These are phyloP conservation scores for Plectrocnemia conspersa DNA, from an alignment of 1,140 invertebrate species.

Conservation along the genomic window DNA sequence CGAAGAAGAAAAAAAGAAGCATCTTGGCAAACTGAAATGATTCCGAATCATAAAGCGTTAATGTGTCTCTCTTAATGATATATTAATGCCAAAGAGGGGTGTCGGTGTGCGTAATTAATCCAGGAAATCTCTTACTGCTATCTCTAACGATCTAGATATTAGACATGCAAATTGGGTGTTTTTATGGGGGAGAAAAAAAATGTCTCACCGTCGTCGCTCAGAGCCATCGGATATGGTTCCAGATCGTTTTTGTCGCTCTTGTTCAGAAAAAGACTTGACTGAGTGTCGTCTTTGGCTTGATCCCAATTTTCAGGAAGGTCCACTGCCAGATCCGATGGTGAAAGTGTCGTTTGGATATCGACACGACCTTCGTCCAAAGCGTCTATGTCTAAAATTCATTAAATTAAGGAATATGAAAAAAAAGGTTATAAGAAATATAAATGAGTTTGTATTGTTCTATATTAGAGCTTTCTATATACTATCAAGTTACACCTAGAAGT, in stretches of 20 bases:
- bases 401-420: neutral
- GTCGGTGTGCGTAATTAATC: too few species aligned
- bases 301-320: constrained; percentile 52
- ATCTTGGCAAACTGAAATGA: too few species aligned
- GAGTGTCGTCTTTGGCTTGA: constrained; percentile 50
- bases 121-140: too few species aligned
- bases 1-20: too few species aligned
- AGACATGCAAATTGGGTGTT: too few species aligned
- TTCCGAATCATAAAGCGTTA: too few species aligned
- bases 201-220: constrained; percentile 51
- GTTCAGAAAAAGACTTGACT: constrained; percentile 51
- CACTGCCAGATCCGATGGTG: constrained; percentile 30
- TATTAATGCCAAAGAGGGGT: too few species aligned
- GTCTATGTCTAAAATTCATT: constrained; percentile 24
- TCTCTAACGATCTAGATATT: too few species aligned
- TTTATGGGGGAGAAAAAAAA: neutral
- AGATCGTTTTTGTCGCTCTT: constrained; percentile 53
- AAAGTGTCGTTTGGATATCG: constrained; percentile 14
- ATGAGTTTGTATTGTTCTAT: too few species aligned
- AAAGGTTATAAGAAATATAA: neutral
- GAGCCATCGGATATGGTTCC: constrained; percentile 51
- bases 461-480: too few species aligned
- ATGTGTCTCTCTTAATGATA: too few species aligned
- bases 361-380: constrained; percentile 24
- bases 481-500: too few species aligned